These are phyloP conservation scores for Ascidia mentula DNA, from an alignment of 23 tunicate species.

Conservation along the genomic window DNA sequence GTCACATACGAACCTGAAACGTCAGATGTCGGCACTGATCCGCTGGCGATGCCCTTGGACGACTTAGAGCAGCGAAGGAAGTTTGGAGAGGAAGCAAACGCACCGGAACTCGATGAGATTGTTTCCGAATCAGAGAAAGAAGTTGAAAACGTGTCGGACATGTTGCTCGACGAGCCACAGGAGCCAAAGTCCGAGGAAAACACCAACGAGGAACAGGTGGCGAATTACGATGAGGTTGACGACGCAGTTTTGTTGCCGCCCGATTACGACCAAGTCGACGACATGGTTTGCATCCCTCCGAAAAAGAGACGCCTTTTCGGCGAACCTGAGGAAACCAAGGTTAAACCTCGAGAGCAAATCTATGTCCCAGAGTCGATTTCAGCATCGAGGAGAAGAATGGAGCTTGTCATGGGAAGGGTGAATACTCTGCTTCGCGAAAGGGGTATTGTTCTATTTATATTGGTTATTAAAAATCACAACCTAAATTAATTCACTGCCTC, in stretches of 20 bases:
- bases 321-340: no score
- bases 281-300: not conserved
- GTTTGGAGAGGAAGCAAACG: no score
- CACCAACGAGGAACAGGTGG: not conserved
- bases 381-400: not conserved
- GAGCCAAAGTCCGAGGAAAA: not conserved
- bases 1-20: no score
- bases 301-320: not conserved
- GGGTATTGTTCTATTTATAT: no score
- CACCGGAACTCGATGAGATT: not conserved
- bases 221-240: conserved; percentile 40
- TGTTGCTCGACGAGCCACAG: not conserved
- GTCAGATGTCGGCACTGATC: no score
- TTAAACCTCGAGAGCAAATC: no score
- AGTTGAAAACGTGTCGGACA: not conserved
- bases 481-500: no score
- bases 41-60: no score
- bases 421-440: not conserved
- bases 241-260: conserved; percentile 17
- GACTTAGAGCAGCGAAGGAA: no score
- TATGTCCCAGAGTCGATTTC: not conserved
- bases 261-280: conserved; percentile 2
- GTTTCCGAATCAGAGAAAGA: not conserved
- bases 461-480: no score
- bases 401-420: not conserved